A percentile compares a stretch with the other conserved stretches of the same genome.
These are phyloP conservation scores for Drosophila picticornis DNA, from an alignment of 2,888 invertebrate species.

Conservation along the genomic window DNA sequence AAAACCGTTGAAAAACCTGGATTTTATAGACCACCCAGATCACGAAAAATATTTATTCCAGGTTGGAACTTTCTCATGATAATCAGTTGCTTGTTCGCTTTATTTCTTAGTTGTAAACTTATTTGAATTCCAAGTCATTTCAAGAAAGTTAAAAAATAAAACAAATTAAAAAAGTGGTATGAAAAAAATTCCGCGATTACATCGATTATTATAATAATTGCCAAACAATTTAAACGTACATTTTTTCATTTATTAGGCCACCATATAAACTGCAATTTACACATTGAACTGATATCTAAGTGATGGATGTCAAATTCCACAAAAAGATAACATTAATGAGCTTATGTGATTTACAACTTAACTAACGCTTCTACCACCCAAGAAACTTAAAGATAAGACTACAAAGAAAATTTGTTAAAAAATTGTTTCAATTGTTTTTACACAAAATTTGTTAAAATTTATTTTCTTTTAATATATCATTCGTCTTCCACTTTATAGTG, in stretches of 20 bases:
- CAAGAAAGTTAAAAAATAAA: neutral
- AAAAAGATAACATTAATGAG: constrained; percentile 3
- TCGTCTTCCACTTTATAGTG: neutral
- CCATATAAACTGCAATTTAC: neutral
- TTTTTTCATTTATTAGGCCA: neutral
- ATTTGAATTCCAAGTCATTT: neutral
- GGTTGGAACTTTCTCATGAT: too few relatives aligned
- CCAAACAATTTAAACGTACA: neutral
- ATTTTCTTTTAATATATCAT: neutral
- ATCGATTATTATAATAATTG: neutral
- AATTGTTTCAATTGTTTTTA: neutral
- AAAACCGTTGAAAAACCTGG: neutral
- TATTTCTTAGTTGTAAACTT: neutral
- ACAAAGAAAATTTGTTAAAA: neutral
- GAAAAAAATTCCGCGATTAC: neutral
- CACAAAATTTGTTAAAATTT: neutral
- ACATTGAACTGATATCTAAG: neutral
- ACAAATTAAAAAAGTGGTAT: too few relatives aligned
- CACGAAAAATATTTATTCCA: neutral
- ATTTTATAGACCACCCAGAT: neutral
- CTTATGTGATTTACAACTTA: neutral
- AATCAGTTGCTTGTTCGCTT: neutral
- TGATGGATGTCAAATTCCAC: neutral
- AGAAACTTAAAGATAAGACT: neutral
- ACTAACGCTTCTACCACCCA: neutral